Evolutionary conservation across 2,888 invertebrate species (phyloP), one percentile per base, ranked within the genome.

Genomic region (Cheilosia vernalis): DNA sequence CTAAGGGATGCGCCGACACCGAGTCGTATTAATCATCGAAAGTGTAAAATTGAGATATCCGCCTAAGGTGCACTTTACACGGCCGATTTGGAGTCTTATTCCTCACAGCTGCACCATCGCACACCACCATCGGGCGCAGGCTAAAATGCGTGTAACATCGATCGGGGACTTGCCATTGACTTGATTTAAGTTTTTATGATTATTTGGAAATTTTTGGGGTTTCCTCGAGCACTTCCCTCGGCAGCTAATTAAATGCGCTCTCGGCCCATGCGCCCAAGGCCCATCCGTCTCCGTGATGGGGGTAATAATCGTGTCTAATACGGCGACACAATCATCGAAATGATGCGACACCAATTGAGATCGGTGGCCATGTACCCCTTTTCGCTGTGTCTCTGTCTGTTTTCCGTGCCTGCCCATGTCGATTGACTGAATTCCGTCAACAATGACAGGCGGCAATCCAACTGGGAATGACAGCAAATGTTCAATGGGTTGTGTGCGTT

Each of bases 81-180:
- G 90, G 90, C 89, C 90, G 90, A 90, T 89, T 90, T 90, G 88
- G 88, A 88, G 88, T 90, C 91, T 90, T 90, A 91, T 91, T 89
- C 85, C 88, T 88, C 90, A 89, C 91, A 91, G 91, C 91, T 91
- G 91, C 90, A 88, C 60, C 15, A 30, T 2, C 30, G 40, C 40
- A 10, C 21, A 56, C 60, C 27, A 55, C 33, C 37, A 19, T 27
- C 15, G 37, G 51, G 13, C 53, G 19, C 56, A 56, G 51, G n/a
- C 21, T 15, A 44, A 33, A 47, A 42, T 69, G 33, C 55, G 15
- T 47, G 56, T 1, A 10, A 37, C 37, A 19, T 58, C 49, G 47
- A 70, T 55, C 61, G 53, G 60, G 53, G 61, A 70, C 64, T 49
- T 40, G 30, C 2, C 30, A 30, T 30, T 21, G 42, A 66, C 60